Evolutionary conservation across 1,140 invertebrate species (phyloP).

Genomic region (Pachypeltis micranthus): DNA sequence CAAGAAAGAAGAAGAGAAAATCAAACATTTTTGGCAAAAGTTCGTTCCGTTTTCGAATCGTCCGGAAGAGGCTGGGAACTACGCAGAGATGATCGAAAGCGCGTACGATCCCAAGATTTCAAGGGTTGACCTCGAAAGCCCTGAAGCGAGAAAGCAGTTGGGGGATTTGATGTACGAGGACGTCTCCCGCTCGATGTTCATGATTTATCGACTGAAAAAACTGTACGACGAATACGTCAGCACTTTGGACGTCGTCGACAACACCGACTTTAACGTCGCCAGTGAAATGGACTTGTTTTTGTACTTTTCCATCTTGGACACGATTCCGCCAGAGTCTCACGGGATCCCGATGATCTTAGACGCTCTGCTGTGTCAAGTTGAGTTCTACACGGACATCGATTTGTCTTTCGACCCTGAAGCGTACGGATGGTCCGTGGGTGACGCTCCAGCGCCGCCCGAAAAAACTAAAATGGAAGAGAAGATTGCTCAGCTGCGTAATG

Average conservation of each 20-base stretch:
- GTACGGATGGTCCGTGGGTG: neutral
- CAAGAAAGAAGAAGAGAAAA: neutral
- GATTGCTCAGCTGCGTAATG: neutral
- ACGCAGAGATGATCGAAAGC: neutral
- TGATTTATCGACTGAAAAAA: neutral
- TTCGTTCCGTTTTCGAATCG: neutral
- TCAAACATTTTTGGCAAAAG: neutral
- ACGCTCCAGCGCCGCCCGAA: neutral
- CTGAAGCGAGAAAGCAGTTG: neutral
- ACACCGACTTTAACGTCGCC: neutral
- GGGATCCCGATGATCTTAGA: conserved; percentile 9
- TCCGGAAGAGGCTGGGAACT: neutral
- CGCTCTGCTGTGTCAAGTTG: neutral
- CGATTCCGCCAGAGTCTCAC: neutral
- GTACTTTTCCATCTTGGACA: conserved; percentile 1
- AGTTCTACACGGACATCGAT: neutral
- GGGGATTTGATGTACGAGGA: neutral
- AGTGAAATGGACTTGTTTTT: neutral
- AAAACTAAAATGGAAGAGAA: neutral
- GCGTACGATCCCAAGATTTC: neutral
- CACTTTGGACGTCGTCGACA: neutral
- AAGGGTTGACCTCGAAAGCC: neutral
- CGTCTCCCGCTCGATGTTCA: neutral
- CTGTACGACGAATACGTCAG: neutral
- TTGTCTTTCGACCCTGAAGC: neutral